These are phyloP conservation scores for Platycnemis pennipes DNA, from an alignment of 2,888 invertebrate genomes.

Conservation along the genomic window DNA sequence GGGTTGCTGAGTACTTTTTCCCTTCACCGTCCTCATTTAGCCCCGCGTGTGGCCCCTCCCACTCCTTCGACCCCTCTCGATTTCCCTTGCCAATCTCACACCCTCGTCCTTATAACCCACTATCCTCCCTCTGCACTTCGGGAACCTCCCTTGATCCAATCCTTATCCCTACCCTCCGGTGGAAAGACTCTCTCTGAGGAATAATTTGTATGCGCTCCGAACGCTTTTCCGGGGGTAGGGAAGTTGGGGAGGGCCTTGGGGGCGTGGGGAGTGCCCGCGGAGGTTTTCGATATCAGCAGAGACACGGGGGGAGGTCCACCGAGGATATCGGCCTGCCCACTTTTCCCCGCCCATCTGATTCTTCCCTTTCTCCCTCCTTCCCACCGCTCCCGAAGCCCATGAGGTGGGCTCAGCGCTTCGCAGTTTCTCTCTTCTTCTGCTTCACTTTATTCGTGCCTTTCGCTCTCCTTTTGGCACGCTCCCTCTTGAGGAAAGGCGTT, in stretches of 20 bases:
- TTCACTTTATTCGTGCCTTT: neutral
- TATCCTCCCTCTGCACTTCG: neutral
- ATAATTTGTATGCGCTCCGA: slow-evolving; percentile 11
- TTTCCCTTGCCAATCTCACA: neutral
- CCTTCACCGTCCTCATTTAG: neutral
- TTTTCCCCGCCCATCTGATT: neutral
- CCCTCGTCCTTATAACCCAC: neutral
- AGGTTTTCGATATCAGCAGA: neutral
- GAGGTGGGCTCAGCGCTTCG: neutral
- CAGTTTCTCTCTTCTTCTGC: neutral
- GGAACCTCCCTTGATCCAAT: neutral
- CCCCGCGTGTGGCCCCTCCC: neutral
- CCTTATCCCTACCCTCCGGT: neutral
- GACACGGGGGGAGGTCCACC: neutral
- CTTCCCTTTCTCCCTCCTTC: neutral
- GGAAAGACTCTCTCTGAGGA: neutral
- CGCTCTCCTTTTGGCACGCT: neutral
- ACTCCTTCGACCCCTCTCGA: neutral
- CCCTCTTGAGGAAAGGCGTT: neutral
- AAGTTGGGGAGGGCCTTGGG: neutral
- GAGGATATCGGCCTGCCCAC: neutral
- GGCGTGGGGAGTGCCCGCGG: neutral
- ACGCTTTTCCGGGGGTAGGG: neutral
- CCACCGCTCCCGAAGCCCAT: neutral
- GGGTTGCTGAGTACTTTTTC: neutral